Evolutionary conservation across 2,888 invertebrate species (phyloP).

Genomic region (Platerodrilus igneus): DNA sequence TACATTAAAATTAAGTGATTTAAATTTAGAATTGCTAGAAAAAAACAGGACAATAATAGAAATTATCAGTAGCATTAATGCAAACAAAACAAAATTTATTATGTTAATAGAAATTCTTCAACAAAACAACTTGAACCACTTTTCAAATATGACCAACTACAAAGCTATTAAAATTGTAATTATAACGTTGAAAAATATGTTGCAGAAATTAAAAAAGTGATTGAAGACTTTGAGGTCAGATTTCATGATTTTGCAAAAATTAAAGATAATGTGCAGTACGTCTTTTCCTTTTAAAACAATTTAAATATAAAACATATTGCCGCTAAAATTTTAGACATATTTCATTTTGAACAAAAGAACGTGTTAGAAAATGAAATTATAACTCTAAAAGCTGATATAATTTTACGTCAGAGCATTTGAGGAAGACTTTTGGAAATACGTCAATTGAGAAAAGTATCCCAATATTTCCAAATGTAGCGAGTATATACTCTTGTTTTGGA

Average conservation of each 20-base stretch:
- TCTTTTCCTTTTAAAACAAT: constrained; percentile 16
- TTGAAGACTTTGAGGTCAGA: constrained; percentile 20
- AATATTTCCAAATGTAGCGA: too few relatives aligned
- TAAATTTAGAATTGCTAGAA: constrained; percentile 23
- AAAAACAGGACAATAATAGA: constrained; percentile 23
- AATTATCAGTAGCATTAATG: constrained; percentile 16
- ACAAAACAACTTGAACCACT: constrained; percentile 19
- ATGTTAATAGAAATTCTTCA: constrained; percentile 17
- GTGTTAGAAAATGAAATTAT: constrained; percentile 24
- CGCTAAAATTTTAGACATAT: constrained; percentile 18
- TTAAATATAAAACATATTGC: constrained; percentile 16
- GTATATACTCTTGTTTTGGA: too few relatives aligned
- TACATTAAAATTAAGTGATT: constrained; percentile 20
- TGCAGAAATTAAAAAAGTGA: constrained; percentile 17
- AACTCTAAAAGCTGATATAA: constrained; percentile 23
- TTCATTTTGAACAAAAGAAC: constrained; percentile 20
- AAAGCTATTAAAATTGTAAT: constrained; percentile 19
- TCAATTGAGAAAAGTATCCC: constrained; percentile 23
- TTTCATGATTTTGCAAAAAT: constrained; percentile 22
- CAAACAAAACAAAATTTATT: constrained; percentile 11
- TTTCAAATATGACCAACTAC: constrained; percentile 18
- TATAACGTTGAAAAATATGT: constrained; percentile 18
- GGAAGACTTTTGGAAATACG: constrained; percentile 24
- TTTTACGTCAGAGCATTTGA: constrained; percentile 23
- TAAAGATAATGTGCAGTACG: constrained; percentile 20